These are phyloP conservation scores for Oophaga sylvatica DNA, from an alignment of 2,797 vertebrate genomes.

Conservation along the genomic window DNA sequence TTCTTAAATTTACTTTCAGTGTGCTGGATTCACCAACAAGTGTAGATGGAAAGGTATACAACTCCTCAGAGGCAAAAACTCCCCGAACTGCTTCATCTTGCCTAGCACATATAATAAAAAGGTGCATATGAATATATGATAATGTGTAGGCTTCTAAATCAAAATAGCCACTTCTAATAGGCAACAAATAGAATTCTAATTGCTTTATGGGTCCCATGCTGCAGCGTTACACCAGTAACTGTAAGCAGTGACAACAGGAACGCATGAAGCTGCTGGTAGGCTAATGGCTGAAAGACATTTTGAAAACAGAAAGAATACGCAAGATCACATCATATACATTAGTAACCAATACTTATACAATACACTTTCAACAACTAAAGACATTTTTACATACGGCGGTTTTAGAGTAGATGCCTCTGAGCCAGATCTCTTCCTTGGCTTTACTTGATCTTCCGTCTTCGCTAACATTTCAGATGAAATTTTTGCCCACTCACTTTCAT, in stretches of 20 bases:
- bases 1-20: constrained; percentile 90
- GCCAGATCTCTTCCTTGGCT: constrained; percentile 69
- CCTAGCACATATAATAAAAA: constrained; percentile 66
- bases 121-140: neutral
- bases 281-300: neutral
- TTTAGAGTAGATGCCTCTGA: constrained; percentile 67
- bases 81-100: constrained; percentile 75
- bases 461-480: constrained; percentile 68
- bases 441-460: constrained; percentile 73
- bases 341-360: too few species aligned
- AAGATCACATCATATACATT: neutral
- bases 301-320: neutral
- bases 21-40: constrained; percentile 80
- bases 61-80: constrained; percentile 84
- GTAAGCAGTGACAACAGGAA: neutral
- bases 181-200: neutral
- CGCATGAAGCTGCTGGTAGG: neutral
- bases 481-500: constrained; percentile 53
- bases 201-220: neutral
- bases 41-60: constrained; percentile 84
- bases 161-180: too few species aligned
- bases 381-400: constrained; percentile 72
- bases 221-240: too few species aligned
- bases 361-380: neutral
- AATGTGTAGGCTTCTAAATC: neutral